Evolutionary conservation across 1,140 invertebrate genomes (phyloP).

Genomic region (Drosophila sp.): DNA sequence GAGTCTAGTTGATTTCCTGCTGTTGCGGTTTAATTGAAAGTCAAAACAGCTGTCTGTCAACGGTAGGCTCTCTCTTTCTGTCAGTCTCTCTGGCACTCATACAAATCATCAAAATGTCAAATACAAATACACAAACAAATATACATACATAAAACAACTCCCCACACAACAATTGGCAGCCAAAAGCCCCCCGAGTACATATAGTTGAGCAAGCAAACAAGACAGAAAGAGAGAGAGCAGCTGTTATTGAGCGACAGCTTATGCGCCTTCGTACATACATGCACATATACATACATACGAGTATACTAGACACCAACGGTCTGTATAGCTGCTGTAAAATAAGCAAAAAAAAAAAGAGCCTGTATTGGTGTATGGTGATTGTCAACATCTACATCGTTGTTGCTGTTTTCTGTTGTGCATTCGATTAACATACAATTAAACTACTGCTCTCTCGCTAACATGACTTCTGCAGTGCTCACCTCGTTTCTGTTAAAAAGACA

Average conservation of each 20-base stretch:
- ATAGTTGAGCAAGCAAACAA: slow-evolving; percentile 13
- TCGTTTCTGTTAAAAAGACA: slow-evolving; percentile 18
- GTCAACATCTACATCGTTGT: background rate
- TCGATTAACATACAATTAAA: slow-evolving; percentile 11
- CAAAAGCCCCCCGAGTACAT: slow-evolving; percentile 23
- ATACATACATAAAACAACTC: slow-evolving; percentile 56
- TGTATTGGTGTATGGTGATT: slow-evolving; percentile 10
- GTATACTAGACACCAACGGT: slow-evolving; percentile 30
- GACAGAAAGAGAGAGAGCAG: slow-evolving; percentile 33
- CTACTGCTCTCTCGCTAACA: slow-evolving; percentile 4
- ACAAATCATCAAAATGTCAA: slow-evolving; percentile 29
- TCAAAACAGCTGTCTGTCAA: slow-evolving; percentile 73
- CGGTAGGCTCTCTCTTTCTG: slow-evolving; percentile 18
- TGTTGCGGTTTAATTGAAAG: slow-evolving; percentile 62
- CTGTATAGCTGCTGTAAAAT: background rate
- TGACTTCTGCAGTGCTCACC: background rate
- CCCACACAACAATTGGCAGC: slow-evolving; percentile 71
- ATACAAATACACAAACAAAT: slow-evolving; percentile 35
- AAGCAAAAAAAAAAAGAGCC: background rate
- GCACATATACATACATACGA: slow-evolving; percentile 26
- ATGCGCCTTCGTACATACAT: slow-evolving; percentile 15
- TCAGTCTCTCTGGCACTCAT: slow-evolving; percentile 8
- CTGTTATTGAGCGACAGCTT: slow-evolving; percentile 19
- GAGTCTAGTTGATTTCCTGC: slow-evolving; percentile 40
- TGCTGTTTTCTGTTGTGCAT: slow-evolving; percentile 3